phyloP scores from a whole-genome alignment of 2,888 invertebrate genomes.

The Phoronis australis region DNA sequence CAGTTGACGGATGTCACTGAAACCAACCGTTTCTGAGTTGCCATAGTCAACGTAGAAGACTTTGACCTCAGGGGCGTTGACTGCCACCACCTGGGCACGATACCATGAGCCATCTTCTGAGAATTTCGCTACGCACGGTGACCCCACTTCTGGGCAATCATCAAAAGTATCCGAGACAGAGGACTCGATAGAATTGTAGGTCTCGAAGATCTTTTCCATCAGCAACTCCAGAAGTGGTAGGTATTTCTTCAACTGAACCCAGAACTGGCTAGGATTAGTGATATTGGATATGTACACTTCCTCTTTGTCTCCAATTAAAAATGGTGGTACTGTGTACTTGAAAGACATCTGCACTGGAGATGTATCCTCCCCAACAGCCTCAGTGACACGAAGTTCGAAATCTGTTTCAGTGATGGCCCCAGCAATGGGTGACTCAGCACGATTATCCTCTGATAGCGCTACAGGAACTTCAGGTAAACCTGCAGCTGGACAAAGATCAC shows the following conservation, averaged over 20 bases:
- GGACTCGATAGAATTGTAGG: no score
- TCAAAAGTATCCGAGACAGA: no score
- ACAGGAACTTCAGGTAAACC: no score
- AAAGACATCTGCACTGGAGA: background rate
- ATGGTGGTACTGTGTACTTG: background rate
- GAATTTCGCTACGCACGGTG: conserved; percentile 24
- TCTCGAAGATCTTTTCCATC: conserved; percentile 5
- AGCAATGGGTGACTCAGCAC: no score
- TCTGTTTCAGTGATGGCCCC: background rate
- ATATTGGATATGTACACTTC: background rate
- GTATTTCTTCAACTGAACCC: background rate
- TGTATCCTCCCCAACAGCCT: no score
- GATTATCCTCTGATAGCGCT: no score
- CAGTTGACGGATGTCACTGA: conserved; percentile 6
- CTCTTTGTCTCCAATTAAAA: background rate
- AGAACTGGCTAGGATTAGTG: background rate
- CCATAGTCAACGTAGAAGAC: conserved; percentile 49
- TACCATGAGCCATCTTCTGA: conserved; percentile 36
- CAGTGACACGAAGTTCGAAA: no score
- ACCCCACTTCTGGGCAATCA: background rate
- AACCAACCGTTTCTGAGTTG: conserved; percentile 18
- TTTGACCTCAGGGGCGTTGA: conserved; percentile 16
- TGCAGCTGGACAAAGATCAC: background rate
- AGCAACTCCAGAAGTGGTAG: background rate
- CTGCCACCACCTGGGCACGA: conserved; percentile 24